phyloP scores from a whole-genome alignment of 2,888 invertebrate genomes.

The Busseola fusca region DNA sequence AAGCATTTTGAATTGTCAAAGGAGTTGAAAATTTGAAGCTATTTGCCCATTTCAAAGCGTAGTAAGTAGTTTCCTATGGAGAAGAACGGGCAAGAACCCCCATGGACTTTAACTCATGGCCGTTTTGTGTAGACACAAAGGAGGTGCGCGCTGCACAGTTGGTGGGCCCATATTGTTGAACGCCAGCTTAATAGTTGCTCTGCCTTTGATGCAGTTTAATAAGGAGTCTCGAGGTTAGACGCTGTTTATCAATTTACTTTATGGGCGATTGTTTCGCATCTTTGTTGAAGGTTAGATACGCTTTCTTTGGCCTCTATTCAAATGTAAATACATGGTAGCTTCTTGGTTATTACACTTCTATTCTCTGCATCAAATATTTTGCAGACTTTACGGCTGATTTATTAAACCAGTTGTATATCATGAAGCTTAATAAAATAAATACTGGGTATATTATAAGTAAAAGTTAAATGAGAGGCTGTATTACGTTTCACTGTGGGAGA shows the following conservation, averaged over 20 bases:
- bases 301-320: conserved; percentile 70
- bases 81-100: conserved; percentile 2
- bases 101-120: no score
- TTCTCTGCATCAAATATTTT: conserved; percentile 9
- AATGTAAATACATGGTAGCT: conserved; percentile 24
- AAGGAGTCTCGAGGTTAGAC: conserved; percentile 31
- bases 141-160: neutral
- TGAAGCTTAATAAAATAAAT: conserved; percentile 11
- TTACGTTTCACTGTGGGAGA: conserved; percentile 12
- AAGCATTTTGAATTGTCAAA: neutral
- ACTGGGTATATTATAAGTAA: conserved; percentile 29
- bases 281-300: conserved; percentile 55
- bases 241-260: conserved; percentile 50
- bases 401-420: conserved; percentile 5
- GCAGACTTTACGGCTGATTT: neutral
- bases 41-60: neutral
- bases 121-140: neutral
- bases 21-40: neutral
- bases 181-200: conserved; percentile 13
- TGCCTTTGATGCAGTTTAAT: conserved; percentile 37
- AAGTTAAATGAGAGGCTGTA: conserved; percentile 15
- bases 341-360: conserved; percentile 1
- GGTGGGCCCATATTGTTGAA: neutral
- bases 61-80: neutral
- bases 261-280: conserved; percentile 50